These are phyloP conservation scores for Acanthopleura granulata DNA, from an alignment of 2,888 invertebrate genomes.

Conservation along the genomic window DNA sequence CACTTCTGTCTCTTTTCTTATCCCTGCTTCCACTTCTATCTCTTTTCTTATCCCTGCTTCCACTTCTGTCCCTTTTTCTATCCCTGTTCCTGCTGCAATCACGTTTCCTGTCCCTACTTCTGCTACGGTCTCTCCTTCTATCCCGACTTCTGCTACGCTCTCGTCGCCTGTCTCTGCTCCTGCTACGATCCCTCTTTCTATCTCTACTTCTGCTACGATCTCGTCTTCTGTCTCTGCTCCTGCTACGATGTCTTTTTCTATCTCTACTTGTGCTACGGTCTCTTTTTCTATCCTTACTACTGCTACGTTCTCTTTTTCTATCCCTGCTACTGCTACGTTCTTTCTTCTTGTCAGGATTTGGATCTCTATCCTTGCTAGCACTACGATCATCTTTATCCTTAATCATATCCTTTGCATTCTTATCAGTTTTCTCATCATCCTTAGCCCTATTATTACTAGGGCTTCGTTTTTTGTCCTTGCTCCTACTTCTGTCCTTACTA, in stretches of 20 bases:
- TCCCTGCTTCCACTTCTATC: constrained; percentile 11
- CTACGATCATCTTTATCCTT: constrained; percentile 13
- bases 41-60: constrained; percentile 1
- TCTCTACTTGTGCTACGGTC: background rate
- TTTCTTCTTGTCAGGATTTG: background rate
- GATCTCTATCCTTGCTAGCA: constrained; percentile 25
- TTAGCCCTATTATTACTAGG: background rate
- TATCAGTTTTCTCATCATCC: background rate
- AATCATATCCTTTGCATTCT: background rate
- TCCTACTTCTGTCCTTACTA: constrained; percentile 7
- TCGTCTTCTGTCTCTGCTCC: background rate
- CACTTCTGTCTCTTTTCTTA: background rate
- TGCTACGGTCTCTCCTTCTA: background rate
- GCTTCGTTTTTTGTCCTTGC: background rate
- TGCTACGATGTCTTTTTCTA: background rate
- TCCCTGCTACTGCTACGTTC: background rate
- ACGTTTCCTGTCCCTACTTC: background rate
- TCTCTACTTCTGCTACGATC: constrained; percentile 28
- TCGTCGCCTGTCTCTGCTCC: background rate
- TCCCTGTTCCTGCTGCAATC: constrained; percentile 27
- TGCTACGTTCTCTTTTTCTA: constrained; percentile 8
- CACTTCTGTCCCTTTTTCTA: background rate
- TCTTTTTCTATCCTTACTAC: background rate
- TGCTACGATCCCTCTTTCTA: constrained; percentile 12
- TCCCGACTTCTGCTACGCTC: constrained; percentile 2